Percentiles rank a stretch among this genome's conserved stretches.
phyloP scores from a whole-genome alignment of 2,888 invertebrate species.

The Abrostola triplasia region DNA sequence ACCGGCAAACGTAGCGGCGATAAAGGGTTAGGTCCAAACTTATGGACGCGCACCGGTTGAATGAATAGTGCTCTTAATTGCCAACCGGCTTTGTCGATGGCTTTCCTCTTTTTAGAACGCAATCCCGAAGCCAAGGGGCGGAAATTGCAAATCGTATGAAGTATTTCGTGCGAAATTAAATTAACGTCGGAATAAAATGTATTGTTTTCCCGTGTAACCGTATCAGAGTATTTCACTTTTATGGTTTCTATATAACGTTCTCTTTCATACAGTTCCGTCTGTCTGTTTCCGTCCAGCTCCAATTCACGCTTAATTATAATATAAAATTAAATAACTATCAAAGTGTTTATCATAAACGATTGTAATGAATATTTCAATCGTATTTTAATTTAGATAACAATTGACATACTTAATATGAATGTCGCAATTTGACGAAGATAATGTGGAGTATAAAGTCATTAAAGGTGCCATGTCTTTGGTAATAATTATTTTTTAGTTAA shows the following conservation, averaged over 20 bases:
- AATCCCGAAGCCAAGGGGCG: slow-evolving; percentile 49
- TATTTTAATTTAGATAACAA: slow-evolving; percentile 16
- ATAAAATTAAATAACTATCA: background rate
- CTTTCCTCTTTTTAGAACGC: slow-evolving; percentile 58
- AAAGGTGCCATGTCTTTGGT: slow-evolving; percentile 7
- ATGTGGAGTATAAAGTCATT: slow-evolving; percentile 10
- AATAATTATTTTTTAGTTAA: too few relatives aligned
- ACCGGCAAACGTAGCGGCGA: slow-evolving; percentile 45
- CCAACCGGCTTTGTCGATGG: slow-evolving; percentile 58
- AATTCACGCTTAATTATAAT: background rate
- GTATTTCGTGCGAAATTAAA: slow-evolving; percentile 48
- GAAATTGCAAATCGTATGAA: slow-evolving; percentile 53
- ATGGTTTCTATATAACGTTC: background rate
- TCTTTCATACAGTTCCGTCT: too few relatives aligned
- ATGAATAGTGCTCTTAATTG: slow-evolving; percentile 64
- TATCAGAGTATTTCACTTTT: background rate
- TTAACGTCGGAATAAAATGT: slow-evolving; percentile 45
- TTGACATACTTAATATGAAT: background rate
- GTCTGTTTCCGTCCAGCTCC: background rate
- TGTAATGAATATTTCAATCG: slow-evolving; percentile 22
- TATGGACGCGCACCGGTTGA: slow-evolving; percentile 57
- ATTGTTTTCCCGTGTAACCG: slow-evolving; percentile 13
- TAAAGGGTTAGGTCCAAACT: slow-evolving; percentile 58
- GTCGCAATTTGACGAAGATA: background rate
- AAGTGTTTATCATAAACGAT: slow-evolving; percentile 5